Percentiles rank a stretch among this genome's conserved stretches.
phyloP scores from a whole-genome alignment of 2,113 vertebrate species.

The Eurystomus gularis region DNA sequence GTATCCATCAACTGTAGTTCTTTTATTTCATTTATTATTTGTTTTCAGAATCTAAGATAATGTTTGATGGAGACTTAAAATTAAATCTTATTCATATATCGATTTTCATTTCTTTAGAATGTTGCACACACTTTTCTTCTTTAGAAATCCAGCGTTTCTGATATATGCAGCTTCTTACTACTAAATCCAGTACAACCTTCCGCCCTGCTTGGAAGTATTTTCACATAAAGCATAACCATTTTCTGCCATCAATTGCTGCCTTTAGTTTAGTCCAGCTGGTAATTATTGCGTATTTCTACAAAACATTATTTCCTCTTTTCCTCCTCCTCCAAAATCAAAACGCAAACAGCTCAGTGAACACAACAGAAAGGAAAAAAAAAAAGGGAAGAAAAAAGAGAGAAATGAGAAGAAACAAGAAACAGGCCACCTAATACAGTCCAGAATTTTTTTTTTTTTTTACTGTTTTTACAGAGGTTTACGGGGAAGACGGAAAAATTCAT shows the following conservation, averaged over 20 bases:
- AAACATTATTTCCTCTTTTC: neutral
- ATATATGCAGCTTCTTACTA: neutral
- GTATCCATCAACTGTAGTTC: slow-evolving; percentile 5
- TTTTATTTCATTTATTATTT: slow-evolving; percentile 4
- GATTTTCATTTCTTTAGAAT: neutral
- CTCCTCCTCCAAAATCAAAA: neutral
- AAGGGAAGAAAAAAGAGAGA: neutral
- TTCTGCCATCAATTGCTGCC: neutral
- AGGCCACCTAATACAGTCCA: neutral
- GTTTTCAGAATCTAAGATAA: neutral
- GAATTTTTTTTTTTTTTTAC: neutral
- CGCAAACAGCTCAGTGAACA: neutral
- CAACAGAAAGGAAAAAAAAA: neutral
- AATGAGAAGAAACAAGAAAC: neutral
- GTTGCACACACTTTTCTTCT: neutral
- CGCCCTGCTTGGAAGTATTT: slow-evolving; percentile 27
- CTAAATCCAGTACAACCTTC: slow-evolving; percentile 22
- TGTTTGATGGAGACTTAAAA: neutral
- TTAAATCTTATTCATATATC: neutral
- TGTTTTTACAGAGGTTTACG: slow-evolving; percentile 22
- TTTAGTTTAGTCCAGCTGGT: neutral
- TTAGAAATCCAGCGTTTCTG: neutral
- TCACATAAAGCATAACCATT: neutral
- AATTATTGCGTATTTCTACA: neutral
- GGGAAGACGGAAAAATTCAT: neutral